A percentile compares a stretch with the other conserved stretches of the same genome.
Conservation (phyloP, 1,140 invertebrate species). For the Solenopsis invicta region DNA sequence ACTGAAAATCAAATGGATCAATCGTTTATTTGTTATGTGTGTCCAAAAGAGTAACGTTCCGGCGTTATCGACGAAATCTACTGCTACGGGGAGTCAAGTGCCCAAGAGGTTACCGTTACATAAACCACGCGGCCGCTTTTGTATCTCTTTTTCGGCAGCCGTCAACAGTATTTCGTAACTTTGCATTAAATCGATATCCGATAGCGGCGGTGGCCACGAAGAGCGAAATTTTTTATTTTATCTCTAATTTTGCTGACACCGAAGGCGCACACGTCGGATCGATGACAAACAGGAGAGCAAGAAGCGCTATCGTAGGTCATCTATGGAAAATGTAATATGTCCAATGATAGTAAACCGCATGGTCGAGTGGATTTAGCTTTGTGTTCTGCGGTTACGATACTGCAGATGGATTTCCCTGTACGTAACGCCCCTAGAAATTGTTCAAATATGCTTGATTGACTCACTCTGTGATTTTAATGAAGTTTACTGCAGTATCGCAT, state of each 20-base stretch:
- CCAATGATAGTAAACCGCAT: constrained; percentile 52
- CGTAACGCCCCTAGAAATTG: constrained; percentile 68
- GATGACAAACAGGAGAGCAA: constrained; percentile 49
- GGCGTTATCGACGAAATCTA: constrained; percentile 42
- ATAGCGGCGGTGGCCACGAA: constrained; percentile 5
- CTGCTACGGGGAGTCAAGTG: constrained; percentile 41
- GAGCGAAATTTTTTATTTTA: constrained; percentile 46
- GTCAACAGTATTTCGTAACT: constrained; percentile 64
- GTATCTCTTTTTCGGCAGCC: constrained; percentile 38
- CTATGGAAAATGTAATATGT: constrained; percentile 65
- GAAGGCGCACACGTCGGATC: constrained; percentile 40
- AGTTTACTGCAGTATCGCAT: constrained; percentile 20
- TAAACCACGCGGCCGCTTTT: constrained; percentile 51
- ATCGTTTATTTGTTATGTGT: constrained; percentile 41
- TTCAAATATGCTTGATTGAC: constrained; percentile 64
- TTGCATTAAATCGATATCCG: constrained; percentile 68
- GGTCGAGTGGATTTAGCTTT: constrained; percentile 37
- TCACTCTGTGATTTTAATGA: constrained; percentile 51
- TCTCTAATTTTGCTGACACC: constrained; percentile 67
- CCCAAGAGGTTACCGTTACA: constrained; percentile 57
- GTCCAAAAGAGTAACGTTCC: constrained; percentile 26
- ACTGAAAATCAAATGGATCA: neutral
- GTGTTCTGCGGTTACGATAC: constrained; percentile 65
- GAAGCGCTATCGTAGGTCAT: constrained; percentile 47
- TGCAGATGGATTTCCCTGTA: constrained; percentile 45